Conservation (phyloP, 2,797 vertebrate genomes). For the Pangasius mekongensis region DNA sequence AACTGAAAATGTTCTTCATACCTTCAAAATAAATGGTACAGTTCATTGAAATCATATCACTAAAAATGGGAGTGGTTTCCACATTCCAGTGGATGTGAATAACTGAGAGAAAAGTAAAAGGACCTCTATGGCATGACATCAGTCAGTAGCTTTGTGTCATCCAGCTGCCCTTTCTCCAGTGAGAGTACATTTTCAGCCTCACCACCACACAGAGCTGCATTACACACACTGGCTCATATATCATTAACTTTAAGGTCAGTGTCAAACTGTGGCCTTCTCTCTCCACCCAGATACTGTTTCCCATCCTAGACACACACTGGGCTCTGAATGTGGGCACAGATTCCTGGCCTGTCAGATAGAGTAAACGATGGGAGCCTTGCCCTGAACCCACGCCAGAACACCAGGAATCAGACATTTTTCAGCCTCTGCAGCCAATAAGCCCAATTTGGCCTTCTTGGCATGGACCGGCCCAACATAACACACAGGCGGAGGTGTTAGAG, state of each 20-base stretch:
- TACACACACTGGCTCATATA: slow-evolving; percentile 68
- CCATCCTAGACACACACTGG: slow-evolving; percentile 72
- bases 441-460: slow-evolving; percentile 49
- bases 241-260: slow-evolving; percentile 78
- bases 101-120: slow-evolving; percentile 52
- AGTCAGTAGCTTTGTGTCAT: slow-evolving; percentile 61
- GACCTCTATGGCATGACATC: slow-evolving; percentile 67
- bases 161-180: slow-evolving; percentile 67
- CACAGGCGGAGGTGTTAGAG: slow-evolving; percentile 45
- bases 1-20: background rate
- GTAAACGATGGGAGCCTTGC: slow-evolving; percentile 67
- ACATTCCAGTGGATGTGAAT: slow-evolving; percentile 56
- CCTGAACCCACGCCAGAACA: slow-evolving; percentile 58
- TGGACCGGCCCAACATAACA: slow-evolving; percentile 50
- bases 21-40: background rate
- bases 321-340: slow-evolving; percentile 61
- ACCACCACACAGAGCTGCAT: slow-evolving; percentile 63
- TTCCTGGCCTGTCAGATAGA: slow-evolving; percentile 56
- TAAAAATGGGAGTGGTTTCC: slow-evolving; percentile 44
- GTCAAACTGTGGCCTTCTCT: slow-evolving; percentile 74
- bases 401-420: slow-evolving; percentile 64
- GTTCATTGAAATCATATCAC: slow-evolving; percentile 24
- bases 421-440: slow-evolving; percentile 55
- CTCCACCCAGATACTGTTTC: slow-evolving; percentile 75
- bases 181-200: slow-evolving; percentile 59